A percentile compares a stretch with the other conserved stretches of the same genome.
Evolutionary conservation across 2,797 vertebrate genomes (phyloP).

Genomic region (Acrossocheilus fasciatus): DNA sequence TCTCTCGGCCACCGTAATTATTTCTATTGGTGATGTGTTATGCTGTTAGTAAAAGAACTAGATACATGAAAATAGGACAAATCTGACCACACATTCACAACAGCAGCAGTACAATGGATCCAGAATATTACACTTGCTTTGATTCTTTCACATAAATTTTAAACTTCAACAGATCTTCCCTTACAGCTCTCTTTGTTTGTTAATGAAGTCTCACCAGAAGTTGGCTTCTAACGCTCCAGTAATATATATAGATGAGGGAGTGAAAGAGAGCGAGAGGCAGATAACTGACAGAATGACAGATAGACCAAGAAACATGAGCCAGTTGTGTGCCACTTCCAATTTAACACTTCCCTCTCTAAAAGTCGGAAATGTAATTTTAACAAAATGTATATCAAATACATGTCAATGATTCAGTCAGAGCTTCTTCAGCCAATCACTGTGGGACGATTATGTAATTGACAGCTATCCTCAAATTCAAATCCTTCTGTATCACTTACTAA

Average conservation of each 20-base stretch:
- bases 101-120: not conserved
- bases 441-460: not conserved
- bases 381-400: not conserved
- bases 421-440: not conserved
- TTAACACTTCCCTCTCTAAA: slow-evolving; percentile 1
- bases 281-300: slow-evolving; percentile 29
- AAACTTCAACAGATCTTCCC: not conserved
- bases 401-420: slow-evolving; percentile 20
- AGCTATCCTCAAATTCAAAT: not conserved
- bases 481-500: not conserved
- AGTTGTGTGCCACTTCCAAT: slow-evolving; percentile 11
- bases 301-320: slow-evolving; percentile 8
- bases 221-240: slow-evolving; percentile 19
- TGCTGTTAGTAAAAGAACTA: not conserved
- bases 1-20: too few species aligned
- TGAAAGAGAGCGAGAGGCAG: slow-evolving; percentile 9
- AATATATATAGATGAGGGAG: slow-evolving; percentile 28
- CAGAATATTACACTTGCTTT: not conserved
- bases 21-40: not conserved
- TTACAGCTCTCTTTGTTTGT: slow-evolving; percentile 13
- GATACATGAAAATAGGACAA: not conserved
- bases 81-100: not conserved
- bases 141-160: not conserved
- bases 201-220: slow-evolving; percentile 33
- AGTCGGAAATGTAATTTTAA: not conserved